phyloP scores from a whole-genome alignment of 2,888 invertebrate species.

The Drosophila trichaetosa region DNA sequence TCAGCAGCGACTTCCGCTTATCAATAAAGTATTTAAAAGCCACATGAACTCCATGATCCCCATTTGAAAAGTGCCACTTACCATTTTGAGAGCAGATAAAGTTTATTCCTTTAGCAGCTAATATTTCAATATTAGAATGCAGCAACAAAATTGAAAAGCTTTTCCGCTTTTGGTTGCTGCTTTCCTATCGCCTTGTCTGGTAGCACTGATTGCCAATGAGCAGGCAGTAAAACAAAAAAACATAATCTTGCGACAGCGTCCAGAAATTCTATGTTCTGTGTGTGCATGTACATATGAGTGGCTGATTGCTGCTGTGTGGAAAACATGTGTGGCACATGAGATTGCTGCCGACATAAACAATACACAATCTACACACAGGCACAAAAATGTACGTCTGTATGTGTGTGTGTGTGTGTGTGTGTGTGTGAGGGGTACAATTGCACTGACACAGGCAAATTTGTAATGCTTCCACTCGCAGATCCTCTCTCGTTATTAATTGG shows the following conservation, averaged over 20 bases:
- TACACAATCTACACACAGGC: constrained; percentile 21
- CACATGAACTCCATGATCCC: constrained; percentile 11
- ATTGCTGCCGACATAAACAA: constrained; percentile 47
- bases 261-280: constrained; percentile 67
- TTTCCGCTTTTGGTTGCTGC: constrained; percentile 13
- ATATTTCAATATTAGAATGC: neutral
- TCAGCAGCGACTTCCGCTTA: constrained; percentile 58
- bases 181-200: constrained; percentile 26
- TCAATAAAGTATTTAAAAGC: constrained; percentile 36
- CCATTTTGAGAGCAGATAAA: constrained; percentile 22
- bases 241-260: constrained; percentile 66
- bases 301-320: constrained; percentile 25
- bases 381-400: neutral
- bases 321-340: constrained; percentile 73
- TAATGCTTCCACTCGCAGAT: constrained; percentile 18
- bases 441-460: constrained; percentile 52
- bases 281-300: constrained; percentile 15
- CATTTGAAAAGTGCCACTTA: constrained; percentile 17
- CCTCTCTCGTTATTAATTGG: constrained; percentile 29
- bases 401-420: constrained; percentile 5
- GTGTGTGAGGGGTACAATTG: constrained; percentile 64
- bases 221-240: constrained; percentile 36
- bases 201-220: constrained; percentile 51
- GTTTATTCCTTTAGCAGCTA: neutral
- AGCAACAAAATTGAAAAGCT: neutral